Base-by-base conservation (phyloP, 2,113 vertebrate species). In the Falco punctatus region DNA sequence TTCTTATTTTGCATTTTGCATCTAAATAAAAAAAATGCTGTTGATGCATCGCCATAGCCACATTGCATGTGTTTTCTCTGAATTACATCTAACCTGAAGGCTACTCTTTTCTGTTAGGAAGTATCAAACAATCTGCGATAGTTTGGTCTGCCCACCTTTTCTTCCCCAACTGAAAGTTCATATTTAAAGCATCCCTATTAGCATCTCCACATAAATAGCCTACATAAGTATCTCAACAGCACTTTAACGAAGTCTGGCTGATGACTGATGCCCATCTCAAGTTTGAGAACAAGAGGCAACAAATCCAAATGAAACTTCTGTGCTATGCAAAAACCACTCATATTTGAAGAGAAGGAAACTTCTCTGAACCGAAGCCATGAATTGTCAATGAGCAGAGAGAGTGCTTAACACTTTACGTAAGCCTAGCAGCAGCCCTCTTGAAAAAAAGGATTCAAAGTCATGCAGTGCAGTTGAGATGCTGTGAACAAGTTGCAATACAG, bases 221-320 rank as follows among this genome's bases (percentile, higher is more conserved):
- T 83, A 26, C 62, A 24, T 21, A 22, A 57, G 27, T 74, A 42
- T 58, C 55, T 90, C 59, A 33, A n/a, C 81, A 62, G 42, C 55
- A 58, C 87, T 82, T 71, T n/a, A 77, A 51, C 46, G 67, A 51
- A 26, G 65, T 95, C 54, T 70, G 66, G 54, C 55, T 86, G 67
- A 90, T 85, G 35, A 5, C 42, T 51, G 55, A 32, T 80, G 77
- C 42, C 78, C 30, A 15, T 40, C 65, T 27, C 44, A 38, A 65
- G 15, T 66, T 95, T 94, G 82, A 52, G 87, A 89, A 59, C 38
- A 81, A 78, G 59, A 48, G 14, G 44, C 24, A 44, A 74, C 24
- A 91, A 89, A 59, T 77, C 74, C 55, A 94, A 97, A 95, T 73
- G 58, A 89, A 86, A 48, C 20, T 61, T 93, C 72, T 82, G 38